Evolutionary conservation across 2,888 invertebrate species (phyloP).

Genomic region (Dolomedes plantarius): DNA sequence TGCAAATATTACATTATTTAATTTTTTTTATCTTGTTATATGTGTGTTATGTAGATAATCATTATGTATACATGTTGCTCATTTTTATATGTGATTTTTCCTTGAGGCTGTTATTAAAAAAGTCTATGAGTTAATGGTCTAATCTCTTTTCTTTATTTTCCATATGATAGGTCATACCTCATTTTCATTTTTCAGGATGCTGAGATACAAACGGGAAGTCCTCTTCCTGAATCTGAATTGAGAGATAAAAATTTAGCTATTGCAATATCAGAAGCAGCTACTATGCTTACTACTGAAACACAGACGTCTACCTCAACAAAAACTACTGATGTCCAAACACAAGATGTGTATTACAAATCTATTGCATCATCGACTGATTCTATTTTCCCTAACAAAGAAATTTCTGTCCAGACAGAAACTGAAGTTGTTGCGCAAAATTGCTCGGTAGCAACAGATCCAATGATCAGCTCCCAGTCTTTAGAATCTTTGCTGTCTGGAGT

Average conservation of each 20-base stretch:
- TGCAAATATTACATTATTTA: too few species aligned
- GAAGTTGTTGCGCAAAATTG: slow-evolving; percentile 27
- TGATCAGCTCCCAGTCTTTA: slow-evolving; percentile 68
- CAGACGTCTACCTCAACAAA: slow-evolving; percentile 51
- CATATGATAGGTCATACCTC: neutral
- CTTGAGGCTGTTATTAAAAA: too few species aligned
- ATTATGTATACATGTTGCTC: too few species aligned
- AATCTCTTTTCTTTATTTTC: too few species aligned
- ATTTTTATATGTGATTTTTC: too few species aligned
- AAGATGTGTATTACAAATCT: slow-evolving; percentile 36
- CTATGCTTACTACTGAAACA: slow-evolving; percentile 53
- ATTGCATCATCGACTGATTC: slow-evolving; percentile 60
- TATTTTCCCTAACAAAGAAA: slow-evolving; percentile 54
- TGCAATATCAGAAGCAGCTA: neutral
- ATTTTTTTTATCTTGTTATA: too few species aligned
- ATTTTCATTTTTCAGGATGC: neutral
- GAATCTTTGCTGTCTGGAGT: slow-evolving; percentile 62
- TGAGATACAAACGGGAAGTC: neutral
- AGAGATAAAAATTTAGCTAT: neutral
- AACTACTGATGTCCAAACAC: slow-evolving; percentile 64
- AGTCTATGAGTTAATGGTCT: too few species aligned
- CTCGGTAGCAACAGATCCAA: slow-evolving; percentile 63
- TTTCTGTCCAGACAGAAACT: slow-evolving; percentile 56
- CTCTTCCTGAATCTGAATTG: neutral
- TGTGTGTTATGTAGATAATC: too few species aligned